A percentile compares a stretch with the other conserved stretches of the same genome.
These are phyloP conservation scores for Numida meleagris DNA, from an alignment of 2,113 vertebrate species.

Conservation along the genomic window DNA sequence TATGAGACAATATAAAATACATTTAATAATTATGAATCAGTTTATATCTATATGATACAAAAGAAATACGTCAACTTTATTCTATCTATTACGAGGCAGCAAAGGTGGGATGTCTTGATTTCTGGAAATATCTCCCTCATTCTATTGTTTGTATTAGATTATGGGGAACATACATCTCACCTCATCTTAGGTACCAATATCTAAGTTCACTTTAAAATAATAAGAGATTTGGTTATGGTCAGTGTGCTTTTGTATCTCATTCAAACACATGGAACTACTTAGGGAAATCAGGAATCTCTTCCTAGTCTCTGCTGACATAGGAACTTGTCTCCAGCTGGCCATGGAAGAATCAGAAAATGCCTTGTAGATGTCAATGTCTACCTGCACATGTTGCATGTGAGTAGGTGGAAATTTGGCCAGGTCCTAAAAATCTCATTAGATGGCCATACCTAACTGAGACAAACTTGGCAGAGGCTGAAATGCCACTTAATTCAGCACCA, in stretches of 20 bases:
- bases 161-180: not conserved
- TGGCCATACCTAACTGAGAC: not conserved
- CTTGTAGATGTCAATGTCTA: not conserved
- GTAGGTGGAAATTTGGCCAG: not conserved
- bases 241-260: not conserved
- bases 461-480: not conserved
- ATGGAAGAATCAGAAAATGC: not conserved
- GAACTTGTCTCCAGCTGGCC: rapidly evolving
- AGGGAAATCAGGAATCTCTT: not conserved
- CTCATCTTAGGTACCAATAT: not conserved
- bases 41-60: not conserved
- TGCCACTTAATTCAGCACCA: not conserved
- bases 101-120: not conserved
- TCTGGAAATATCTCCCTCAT: not conserved
- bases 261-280: not conserved
- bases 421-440: not conserved
- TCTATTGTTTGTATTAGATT: not conserved
- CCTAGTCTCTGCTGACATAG: not conserved
- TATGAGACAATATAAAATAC: not conserved
- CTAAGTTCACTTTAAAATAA: not conserved
- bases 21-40: not conserved
- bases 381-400: not conserved
- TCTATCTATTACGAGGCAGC: not conserved
- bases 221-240: not conserved
- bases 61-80: not conserved